Base-by-base conservation (phyloP, 2,113 vertebrate species). In the Lates calcarifer region DNA sequence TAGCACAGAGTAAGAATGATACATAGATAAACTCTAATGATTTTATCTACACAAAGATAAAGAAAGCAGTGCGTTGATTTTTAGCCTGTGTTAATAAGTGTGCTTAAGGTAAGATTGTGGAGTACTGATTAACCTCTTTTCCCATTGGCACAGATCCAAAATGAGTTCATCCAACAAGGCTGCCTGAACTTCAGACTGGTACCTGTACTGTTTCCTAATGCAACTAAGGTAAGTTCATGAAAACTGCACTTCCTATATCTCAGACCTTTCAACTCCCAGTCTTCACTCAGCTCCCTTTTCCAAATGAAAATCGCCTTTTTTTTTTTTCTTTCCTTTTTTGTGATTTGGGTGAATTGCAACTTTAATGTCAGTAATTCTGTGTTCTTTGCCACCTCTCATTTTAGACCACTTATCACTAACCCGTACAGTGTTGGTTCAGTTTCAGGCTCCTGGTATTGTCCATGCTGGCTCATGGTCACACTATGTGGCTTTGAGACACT, bases 121-220 rank as follows among this genome's bases (percentile, higher is more conserved):
- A 39, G 29, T 10, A 6, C 20, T 72, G n/a, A 66, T 37, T 66
- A 3, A 75, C 71, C 15, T 58, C 13, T 31, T 33, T 75, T 51
- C 7, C 47, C 70, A 20, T 33, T 51, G 1, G 91, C 91, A 64
- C 90, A 99, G 98, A 97, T 99, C 95, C 98, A 99, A 90, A 96
- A 97, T 13, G 97, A 99, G 90, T 99, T 96, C 91, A 99, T 99
- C 93, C 96, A 97, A 82, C 97, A 99, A 95, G 96, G 97, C 93
- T 98, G 98, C 79, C 95, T 97, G 91, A 99, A 99, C 89, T 99
- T 98, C 92, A 95, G 97, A 93, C 96, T 99, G 83, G 96, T 99
- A 49, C 98, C 97, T 9, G 97, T 99, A 63, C 91, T 99, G 84
- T 98, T 99, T 74, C 96, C 97, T 49, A 96, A 94, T 62, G 97